A percentile compares a stretch with the other conserved stretches of the same genome.
phyloP scores from a whole-genome alignment of 2,113 vertebrate genomes.

The Bos indicus region DNA sequence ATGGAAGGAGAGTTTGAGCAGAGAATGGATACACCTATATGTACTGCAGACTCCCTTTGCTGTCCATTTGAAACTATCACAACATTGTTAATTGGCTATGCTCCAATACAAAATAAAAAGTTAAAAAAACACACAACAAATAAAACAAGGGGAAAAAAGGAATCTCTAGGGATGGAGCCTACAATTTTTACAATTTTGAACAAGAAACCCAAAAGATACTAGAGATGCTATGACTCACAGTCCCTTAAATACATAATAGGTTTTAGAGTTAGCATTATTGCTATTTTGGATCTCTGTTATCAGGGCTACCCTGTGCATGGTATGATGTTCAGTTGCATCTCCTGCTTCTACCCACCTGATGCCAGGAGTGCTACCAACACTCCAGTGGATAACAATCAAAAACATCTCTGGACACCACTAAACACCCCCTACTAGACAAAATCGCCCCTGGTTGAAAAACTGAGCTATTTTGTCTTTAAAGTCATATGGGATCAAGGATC shows the following conservation, averaged over 20 bases:
- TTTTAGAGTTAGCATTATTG: neutral
- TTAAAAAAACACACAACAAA: neutral
- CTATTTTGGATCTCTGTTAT: neutral
- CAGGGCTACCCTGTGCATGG: neutral
- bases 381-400: neutral
- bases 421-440: neutral
- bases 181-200: neutral
- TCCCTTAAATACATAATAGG: neutral
- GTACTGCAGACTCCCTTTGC: neutral
- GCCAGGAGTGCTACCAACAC: neutral
- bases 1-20: neutral
- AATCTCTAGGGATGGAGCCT: neutral
- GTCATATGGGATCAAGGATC: fast-evolving
- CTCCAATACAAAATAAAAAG: neutral
- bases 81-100: neutral
- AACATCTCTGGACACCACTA: neutral
- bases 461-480: neutral
- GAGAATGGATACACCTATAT: neutral
- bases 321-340: neutral
- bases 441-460: neutral
- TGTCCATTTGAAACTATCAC: neutral
- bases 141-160: neutral
- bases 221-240: neutral
- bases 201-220: neutral
- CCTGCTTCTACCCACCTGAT: neutral